Evolutionary conservation across 2,113 vertebrate species (phyloP), one percentile per base, ranked within the genome.

Genomic region (Andinoacara biseriatus): DNA sequence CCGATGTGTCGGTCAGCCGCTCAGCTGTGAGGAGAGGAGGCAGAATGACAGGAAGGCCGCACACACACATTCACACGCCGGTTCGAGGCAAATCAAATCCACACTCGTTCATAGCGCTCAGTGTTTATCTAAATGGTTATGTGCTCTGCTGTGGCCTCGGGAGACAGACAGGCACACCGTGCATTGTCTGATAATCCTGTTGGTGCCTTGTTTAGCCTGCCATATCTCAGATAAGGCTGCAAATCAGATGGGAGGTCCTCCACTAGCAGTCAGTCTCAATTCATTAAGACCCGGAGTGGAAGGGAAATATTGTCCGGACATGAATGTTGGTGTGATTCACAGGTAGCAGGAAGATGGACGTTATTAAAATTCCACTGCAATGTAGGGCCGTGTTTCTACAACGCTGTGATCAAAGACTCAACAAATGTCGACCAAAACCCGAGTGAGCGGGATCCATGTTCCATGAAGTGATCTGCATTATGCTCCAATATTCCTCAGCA

Each of bases 71-170:
- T 26, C 74, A 10, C 57, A 33, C 9, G 10, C 31, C 60, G 20
- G 81, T 87, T 81, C 29, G 63, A 58, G 18, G 80, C 67, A 76
- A 87, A 87, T 87, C 82, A 89, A 83, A 90, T 77, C 49, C 46
- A 58, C 80, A 76, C 78, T 87, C 15, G 78, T 90, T 94, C 92
- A 90, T 91, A 88, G 87, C 52, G 79, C 86, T 83, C 38, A 79
- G 81, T 86, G 90, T 93, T 94, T 88, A 90, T 89, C 91, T 92
- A 89, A 86, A 81, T 61, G 85, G 81, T 88, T 84, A 74, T 83
- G 84, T 81, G 80, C 86, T 92, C 84, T 82, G 18, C 90, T 24
- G 7, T 80, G 87, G 84, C 86, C 88, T 58, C 59, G 18, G 81
- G 90, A 92, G 80, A 89, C 82, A 87, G 81, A 90, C 91, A 58